Percentiles rank a stretch among this genome's conserved stretches.
Conservation (phyloP, 1,140 invertebrate genomes). For the Paraescarpia echinospica region DNA sequence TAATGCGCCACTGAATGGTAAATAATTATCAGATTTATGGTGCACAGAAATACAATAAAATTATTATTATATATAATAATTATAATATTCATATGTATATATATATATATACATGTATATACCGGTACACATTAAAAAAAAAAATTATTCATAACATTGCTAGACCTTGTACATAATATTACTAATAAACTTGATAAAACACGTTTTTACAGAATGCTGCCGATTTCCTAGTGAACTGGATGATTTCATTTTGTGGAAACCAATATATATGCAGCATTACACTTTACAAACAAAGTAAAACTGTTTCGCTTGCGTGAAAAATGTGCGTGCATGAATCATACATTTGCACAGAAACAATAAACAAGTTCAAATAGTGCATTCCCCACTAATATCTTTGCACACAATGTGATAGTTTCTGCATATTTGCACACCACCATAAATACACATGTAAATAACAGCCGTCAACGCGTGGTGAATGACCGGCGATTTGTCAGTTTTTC, state of each 20-base stretch:
- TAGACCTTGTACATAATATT: too few relatives aligned
- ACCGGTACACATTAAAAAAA: too few relatives aligned
- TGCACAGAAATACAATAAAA: too few relatives aligned
- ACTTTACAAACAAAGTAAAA: background rate
- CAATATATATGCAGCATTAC: background rate
- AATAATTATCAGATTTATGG: too few relatives aligned
- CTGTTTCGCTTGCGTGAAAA: background rate
- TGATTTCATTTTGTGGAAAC: background rate
- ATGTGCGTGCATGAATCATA: background rate
- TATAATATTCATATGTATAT: too few relatives aligned
- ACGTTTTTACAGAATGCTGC: too few relatives aligned
- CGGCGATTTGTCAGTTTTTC: background rate
- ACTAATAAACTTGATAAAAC: too few relatives aligned
- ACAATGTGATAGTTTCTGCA: background rate
- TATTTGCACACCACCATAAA: background rate
- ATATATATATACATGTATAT: too few relatives aligned
- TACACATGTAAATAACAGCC: background rate
- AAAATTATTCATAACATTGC: too few relatives aligned
- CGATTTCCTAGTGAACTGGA: too few relatives aligned
- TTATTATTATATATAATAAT: too few relatives aligned
- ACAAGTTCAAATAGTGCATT: background rate
- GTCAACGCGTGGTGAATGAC: background rate
- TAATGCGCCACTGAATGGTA: too few relatives aligned
- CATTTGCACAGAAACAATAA: background rate
- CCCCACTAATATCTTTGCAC: background rate